Conservation (phyloP, 2,113 vertebrate species). For the Tenrec ecaudatus region DNA sequence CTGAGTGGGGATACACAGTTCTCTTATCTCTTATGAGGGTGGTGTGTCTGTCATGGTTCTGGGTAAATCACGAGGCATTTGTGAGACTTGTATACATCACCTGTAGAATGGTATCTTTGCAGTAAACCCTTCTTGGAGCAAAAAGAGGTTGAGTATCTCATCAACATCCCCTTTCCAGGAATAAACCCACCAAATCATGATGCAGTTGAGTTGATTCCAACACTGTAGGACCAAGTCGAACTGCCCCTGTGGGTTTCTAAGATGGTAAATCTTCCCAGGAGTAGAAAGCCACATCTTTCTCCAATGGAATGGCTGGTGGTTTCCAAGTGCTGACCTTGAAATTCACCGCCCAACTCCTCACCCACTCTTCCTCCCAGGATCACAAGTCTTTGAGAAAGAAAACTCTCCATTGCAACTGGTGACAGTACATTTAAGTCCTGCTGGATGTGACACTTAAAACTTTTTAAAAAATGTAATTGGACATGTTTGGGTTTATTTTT, state of each 20-base stretch:
- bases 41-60: not conserved
- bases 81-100: not conserved
- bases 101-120: not conserved
- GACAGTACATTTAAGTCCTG: not conserved
- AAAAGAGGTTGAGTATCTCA: not conserved
- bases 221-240: too few relatives aligned
- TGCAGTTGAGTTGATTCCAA: too few relatives aligned
- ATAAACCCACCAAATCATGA: too few relatives aligned
- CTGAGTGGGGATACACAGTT: too few relatives aligned
- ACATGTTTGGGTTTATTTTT: not conserved
- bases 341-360: too few relatives aligned
- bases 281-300: too few relatives aligned
- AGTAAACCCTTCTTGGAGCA: not conserved
- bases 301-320: too few relatives aligned
- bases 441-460: not conserved
- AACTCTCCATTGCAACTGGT: too few relatives aligned
- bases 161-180: not conserved
- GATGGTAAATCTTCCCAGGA: too few relatives aligned
- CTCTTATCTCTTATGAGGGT: not conserved
- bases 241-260: too few relatives aligned
- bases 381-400: not conserved
- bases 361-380: not conserved
- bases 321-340: too few relatives aligned
- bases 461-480: not conserved
- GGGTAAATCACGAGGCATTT: not conserved